A percentile compares a stretch with the other conserved stretches of the same genome.
These are phyloP conservation scores for Dipodomys ordii DNA, from an alignment of 2,113 vertebrate genomes.

Conservation along the genomic window DNA sequence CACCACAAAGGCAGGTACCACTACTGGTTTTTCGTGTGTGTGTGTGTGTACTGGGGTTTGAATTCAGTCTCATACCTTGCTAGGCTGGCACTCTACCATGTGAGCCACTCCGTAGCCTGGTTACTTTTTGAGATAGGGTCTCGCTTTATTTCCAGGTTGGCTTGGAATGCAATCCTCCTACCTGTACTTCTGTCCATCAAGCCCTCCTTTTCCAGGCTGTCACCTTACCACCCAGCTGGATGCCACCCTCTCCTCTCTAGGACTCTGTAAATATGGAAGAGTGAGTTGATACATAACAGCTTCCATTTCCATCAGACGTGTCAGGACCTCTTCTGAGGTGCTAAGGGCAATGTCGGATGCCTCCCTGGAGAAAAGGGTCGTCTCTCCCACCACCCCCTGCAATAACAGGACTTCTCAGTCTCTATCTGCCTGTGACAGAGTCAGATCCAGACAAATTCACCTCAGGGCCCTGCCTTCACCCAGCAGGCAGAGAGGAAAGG, in stretches of 20 bases:
- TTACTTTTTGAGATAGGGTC: not conserved
- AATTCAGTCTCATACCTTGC: too few species aligned
- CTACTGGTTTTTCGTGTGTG: too few species aligned
- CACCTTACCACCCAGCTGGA: not conserved
- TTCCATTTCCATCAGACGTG: too few species aligned
- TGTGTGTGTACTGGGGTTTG: too few species aligned
- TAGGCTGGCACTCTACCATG: too few species aligned
- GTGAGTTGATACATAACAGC: rapidly evolving
- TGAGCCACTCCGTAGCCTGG: not conserved
- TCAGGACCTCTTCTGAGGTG: too few species aligned
- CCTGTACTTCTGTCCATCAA: too few species aligned
- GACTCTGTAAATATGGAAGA: not conserved
- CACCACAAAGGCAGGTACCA: rapidly evolving
- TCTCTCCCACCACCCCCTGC: not conserved
- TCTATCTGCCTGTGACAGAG: not conserved
- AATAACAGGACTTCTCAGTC: rapidly evolving
- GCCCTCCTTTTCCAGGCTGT: not conserved
- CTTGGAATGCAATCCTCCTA: too few species aligned
- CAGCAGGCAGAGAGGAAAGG: not conserved
- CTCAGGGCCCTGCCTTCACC: rapidly evolving
- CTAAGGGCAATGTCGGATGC: not conserved
- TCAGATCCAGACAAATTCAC: not conserved
- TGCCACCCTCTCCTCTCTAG: not conserved
- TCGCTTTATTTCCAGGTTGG: too few species aligned
- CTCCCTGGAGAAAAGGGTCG: rapidly evolving